These are phyloP conservation scores for Eulithis testata DNA, from an alignment of 2,888 invertebrate genomes.

Conservation along the genomic window DNA sequence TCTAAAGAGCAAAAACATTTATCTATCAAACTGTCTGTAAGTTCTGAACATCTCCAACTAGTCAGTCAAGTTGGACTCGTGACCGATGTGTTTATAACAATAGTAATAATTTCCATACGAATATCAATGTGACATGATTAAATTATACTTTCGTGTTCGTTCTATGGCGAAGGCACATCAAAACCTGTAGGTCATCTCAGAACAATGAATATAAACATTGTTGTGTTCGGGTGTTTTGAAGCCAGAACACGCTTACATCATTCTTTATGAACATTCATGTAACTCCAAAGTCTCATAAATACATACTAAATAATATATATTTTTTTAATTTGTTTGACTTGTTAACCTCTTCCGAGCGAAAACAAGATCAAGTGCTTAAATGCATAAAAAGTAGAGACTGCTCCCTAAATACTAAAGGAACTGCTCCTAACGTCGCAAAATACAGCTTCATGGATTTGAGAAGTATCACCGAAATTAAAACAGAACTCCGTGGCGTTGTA, in stretches of 20 bases:
- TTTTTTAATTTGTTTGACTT: too few species aligned
- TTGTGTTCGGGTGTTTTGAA: slow-evolving; percentile 10
- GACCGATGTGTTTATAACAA: slow-evolving; percentile 46
- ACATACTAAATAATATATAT: too few species aligned
- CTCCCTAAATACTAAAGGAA: too few species aligned
- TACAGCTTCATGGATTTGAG: slow-evolving; percentile 5
- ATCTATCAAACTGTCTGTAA: slow-evolving; percentile 5
- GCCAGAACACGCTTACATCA: neutral
- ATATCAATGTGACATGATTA: slow-evolving; percentile 68
- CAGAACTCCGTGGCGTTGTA: slow-evolving; percentile 1
- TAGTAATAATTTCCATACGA: slow-evolving; percentile 59
- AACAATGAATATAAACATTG: slow-evolving; percentile 61
- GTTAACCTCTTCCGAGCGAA: too few species aligned
- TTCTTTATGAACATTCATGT: neutral
- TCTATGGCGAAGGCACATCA: slow-evolving; percentile 64
- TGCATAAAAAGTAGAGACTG: too few species aligned
- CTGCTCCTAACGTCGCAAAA: neutral
- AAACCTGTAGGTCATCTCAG: slow-evolving; percentile 68
- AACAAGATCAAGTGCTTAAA: too few species aligned
- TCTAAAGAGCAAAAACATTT: too few species aligned
- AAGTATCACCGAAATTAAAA: slow-evolving; percentile 5
- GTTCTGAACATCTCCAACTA: slow-evolving; percentile 12
- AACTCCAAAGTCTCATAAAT: neutral
- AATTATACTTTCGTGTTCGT: slow-evolving; percentile 73
- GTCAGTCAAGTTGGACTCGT: slow-evolving; percentile 36